Base-by-base conservation (phyloP, 2,797 vertebrate species). In the Tamandua tetradactyla region DNA sequence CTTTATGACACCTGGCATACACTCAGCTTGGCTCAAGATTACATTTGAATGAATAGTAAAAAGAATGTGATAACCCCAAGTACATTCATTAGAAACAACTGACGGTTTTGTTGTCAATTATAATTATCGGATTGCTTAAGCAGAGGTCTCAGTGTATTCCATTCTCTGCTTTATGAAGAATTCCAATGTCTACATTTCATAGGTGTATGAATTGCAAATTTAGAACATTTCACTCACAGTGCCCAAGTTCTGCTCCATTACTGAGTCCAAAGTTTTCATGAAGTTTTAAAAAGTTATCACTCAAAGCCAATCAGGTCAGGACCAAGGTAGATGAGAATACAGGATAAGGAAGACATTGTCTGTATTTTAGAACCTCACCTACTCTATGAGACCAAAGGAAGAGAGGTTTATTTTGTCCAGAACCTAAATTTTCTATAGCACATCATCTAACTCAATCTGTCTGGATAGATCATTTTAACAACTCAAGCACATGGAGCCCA, bases 181-280 rank as follows among this genome's bases (percentile, higher is more conserved):
- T 87, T 57, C 17, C 83, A 75, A 44, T 81, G 42, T 79, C 32
- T 69, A 89, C 83, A 89, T 86, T 94, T 95, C 37, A 49, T 8
- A 87, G 72, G 57, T 52, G 22, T 49, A 8, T 71, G 44, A 69
- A 66, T 32, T 55, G 25, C 47, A 66, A 47, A 91, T 37, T 59
- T 12, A 84, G 42, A 92, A 57, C 8, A 87, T 66, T 87, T 92
- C 8, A 49, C 17, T 87, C 61, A 94, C 61, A 49, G 35, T n/a
- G n/a, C 20, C 75, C 57, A 71, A 85, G 20, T 5, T 71, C 66
- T 42, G 3, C 20, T 62, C 47, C 68, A 32, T 30, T 76, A 17
- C 62, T 83, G 37, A 85, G 9, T 32, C 23, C n/a, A 18, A 57
- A 91, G 91, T 2, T 84, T 89, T 64, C 44, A 35, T 42, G 40